Percentiles rank a stretch among this genome's conserved stretches.
Evolutionary conservation across 2,888 invertebrate genomes (phyloP).

Genomic region (Lampropteryx suffumata): DNA sequence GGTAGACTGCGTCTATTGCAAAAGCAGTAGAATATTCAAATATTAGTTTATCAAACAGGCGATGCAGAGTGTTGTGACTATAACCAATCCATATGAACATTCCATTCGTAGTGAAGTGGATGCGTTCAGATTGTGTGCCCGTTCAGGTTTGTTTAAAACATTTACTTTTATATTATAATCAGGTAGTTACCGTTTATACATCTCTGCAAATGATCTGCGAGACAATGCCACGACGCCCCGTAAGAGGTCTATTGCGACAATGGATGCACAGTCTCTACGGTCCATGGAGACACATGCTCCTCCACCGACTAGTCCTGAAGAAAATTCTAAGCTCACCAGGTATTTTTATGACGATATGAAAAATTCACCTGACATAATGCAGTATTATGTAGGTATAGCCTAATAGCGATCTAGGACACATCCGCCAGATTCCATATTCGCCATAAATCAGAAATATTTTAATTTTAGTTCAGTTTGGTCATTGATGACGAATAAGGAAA

Average conservation of each 20-base stretch:
- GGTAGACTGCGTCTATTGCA: conserved; percentile 12
- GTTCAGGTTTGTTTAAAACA: conserved; percentile 13
- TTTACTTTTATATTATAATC: conserved; percentile 16
- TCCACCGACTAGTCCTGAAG: conserved; percentile 70
- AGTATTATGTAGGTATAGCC: too few species aligned
- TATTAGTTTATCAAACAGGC: not conserved
- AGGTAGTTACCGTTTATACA: conserved; percentile 64
- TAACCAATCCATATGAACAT: not conserved
- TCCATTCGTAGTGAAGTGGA: not conserved
- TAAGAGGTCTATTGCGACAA: conserved; percentile 67
- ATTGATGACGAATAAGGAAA: too few species aligned
- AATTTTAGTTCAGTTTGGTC: too few species aligned
- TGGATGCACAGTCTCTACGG: conserved; percentile 74
- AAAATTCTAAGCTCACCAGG: conserved; percentile 73
- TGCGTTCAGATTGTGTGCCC: not conserved
- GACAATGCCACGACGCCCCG: conserved; percentile 64
- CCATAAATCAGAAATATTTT: too few species aligned
- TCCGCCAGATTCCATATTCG: too few species aligned
- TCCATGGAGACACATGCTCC: conserved; percentile 75
- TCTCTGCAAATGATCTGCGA: conserved; percentile 54
- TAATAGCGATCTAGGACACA: too few species aligned
- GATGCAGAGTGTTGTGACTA: not conserved
- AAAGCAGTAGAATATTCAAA: not conserved
- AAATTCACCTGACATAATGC: too few species aligned
- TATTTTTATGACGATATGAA: conserved; percentile 37